Evolutionary conservation across 2,888 invertebrate species (phyloP), one percentile per base, ranked within the genome.

Genomic region (Drosophila hamatofila): DNA sequence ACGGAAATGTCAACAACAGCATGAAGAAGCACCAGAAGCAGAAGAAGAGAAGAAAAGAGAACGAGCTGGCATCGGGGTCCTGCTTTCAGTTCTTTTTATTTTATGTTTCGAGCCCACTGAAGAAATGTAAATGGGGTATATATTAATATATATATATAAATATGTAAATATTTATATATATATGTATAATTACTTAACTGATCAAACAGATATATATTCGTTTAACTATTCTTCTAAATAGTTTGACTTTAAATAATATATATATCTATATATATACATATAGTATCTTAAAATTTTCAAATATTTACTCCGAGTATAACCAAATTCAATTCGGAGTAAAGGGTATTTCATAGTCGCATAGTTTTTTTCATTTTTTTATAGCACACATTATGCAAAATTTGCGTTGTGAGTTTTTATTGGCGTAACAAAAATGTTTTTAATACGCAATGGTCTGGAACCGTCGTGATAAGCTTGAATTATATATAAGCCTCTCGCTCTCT

Each of bases 371-470:
- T 63, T 61, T 62, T 66, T 84, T 81, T 81, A 83, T 75, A 62
- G 63, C 80, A 72, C 71, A 85, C 75, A 87, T 86, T 86, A 86
- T 86, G 86, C 87, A 86, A 87, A 86, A 87, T 77, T 83, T 75
- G 64, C 65, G 59, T 58, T 73, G 59, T 60, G 72, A 80, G 77
- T 82, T 88, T 86, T 87, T 87, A 87, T 87, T 87, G 88, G 88
- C 88, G 81, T 79, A 78, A 84, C 86, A 83, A 82, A 87, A 87
- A 87, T 88, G 88, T 86, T 88, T 88, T 87, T 87, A 86, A 86
- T 88, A 88, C 86, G 88, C 86, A 87, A 87, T 87, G 85, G 88
- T 86, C 88, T 87, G 86, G 86, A 87, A 87, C 86, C 80, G 73
- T 79, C 81, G 88, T 87, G 86, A 87, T 87, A 87, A 87, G 88